Evolutionary conservation across 1,140 invertebrate genomes (phyloP).

Genomic region (Saccostrea cuccullata): DNA sequence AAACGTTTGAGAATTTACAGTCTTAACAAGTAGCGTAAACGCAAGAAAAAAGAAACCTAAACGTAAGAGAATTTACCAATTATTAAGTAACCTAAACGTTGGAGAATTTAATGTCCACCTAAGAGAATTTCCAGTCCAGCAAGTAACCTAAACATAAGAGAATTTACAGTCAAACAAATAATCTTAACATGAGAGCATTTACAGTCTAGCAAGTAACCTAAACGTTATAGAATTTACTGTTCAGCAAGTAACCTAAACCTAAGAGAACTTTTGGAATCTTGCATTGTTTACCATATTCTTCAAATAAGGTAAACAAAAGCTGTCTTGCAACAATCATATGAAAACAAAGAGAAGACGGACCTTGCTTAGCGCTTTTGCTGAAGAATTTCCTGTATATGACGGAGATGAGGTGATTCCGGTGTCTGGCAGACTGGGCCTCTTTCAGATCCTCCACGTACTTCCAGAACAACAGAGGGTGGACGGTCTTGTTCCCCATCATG

Average conservation of each 20-base stretch:
- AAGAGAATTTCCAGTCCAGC: constrained; percentile 54
- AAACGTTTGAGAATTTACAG: too few species aligned
- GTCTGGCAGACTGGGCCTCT: constrained; percentile 43
- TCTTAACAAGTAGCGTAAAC: too few species aligned
- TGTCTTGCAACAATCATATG: too few species aligned
- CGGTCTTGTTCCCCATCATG: constrained; percentile 49
- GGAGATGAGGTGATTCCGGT: constrained; percentile 45
- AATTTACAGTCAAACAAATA: not conserved
- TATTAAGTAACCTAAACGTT: too few species aligned
- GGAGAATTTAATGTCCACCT: too few species aligned
- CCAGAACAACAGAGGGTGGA: constrained; percentile 58
- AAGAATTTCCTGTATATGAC: constrained; percentile 63
- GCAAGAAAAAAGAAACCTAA: too few species aligned
- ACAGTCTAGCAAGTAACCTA: not conserved
- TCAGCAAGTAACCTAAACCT: too few species aligned
- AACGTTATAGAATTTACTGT: too few species aligned
- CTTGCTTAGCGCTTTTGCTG: constrained; percentile 58
- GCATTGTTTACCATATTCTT: too few species aligned
- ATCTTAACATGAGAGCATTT: not conserved
- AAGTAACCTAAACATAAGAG: constrained; percentile 38
- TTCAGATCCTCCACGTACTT: constrained; percentile 59
- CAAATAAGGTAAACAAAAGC: too few species aligned
- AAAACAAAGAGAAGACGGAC: constrained; percentile 46
- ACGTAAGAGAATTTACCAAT: too few species aligned
- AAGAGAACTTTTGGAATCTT: too few species aligned